Evolutionary conservation across 2,888 invertebrate species (phyloP).

Genomic region (Dioctria linearis): DNA sequence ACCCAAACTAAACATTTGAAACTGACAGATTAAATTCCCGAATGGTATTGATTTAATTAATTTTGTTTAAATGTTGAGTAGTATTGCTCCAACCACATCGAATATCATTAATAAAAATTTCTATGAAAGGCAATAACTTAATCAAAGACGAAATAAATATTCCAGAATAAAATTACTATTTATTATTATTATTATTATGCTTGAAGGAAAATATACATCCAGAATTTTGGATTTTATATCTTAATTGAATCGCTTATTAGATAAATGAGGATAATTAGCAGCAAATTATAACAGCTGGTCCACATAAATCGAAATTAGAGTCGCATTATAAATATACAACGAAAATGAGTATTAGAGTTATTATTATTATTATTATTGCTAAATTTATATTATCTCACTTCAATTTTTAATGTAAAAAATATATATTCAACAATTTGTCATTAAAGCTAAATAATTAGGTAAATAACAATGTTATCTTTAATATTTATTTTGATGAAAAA

Average conservation of each 20-base stretch:
- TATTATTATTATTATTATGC: conserved; percentile 2
- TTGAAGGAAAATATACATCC: background rate
- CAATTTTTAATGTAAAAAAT: conserved; percentile 29
- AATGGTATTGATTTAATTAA: too few species aligned
- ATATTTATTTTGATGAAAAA: conserved; percentile 43
- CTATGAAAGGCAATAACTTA: background rate
- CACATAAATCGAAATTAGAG: conserved; percentile 35
- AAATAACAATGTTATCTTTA: conserved; percentile 29
- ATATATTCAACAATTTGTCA: conserved; percentile 25
- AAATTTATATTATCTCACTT: conserved; percentile 36
- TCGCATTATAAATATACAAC: conserved; percentile 48
- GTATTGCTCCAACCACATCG: too few species aligned
- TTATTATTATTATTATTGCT: conserved; percentile 36
- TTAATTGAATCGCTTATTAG: conserved; percentile 41
- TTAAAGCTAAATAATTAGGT: conserved; percentile 39
- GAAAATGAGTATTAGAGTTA: conserved; percentile 47
- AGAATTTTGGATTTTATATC: conserved; percentile 17
- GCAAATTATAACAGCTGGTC: conserved; percentile 47
- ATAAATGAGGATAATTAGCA: conserved; percentile 40
- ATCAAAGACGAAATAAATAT: background rate
- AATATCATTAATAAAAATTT: background rate
- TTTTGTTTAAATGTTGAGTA: too few species aligned
- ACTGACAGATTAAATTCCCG: too few species aligned
- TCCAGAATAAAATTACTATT: background rate
- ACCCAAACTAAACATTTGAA: too few species aligned